phyloP scores from a whole-genome alignment of 64 coral and sea anemone species.

The Stichodactyla mertensii region DNA sequence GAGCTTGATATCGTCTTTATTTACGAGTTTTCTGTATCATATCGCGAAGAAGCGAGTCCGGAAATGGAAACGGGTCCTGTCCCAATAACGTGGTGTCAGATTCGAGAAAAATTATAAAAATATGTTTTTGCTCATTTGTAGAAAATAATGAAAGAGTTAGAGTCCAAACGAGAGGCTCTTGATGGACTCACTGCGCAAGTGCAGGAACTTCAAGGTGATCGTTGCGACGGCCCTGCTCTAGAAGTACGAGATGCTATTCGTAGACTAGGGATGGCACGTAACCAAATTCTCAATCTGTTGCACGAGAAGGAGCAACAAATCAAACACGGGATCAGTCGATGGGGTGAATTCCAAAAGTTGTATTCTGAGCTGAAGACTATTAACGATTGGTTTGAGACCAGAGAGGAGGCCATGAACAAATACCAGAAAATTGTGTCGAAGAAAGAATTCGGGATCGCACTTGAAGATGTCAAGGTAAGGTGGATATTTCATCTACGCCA shows the following conservation, averaged over 20 bases:
- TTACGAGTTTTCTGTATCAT: too few species aligned
- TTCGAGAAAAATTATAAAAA: neutral
- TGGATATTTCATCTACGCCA: too few species aligned
- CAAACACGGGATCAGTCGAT: constrained; percentile 57
- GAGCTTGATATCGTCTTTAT: too few species aligned
- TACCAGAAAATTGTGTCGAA: constrained; percentile 83
- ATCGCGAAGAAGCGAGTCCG: too few species aligned
- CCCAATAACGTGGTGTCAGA: too few species aligned
- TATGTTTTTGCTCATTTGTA: neutral
- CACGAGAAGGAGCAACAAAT: constrained; percentile 64
- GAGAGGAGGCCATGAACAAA: constrained; percentile 56
- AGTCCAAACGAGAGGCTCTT: constrained; percentile 19
- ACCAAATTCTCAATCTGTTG: constrained; percentile 37
- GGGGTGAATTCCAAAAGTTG: constrained; percentile 74
- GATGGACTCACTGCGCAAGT: constrained; percentile 40
- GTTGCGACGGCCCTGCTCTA: constrained; percentile 9
- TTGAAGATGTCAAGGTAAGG: constrained; percentile 86
- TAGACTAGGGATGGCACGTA: constrained; percentile 23
- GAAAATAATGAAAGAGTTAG: constrained; percentile 55
- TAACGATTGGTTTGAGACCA: constrained; percentile 73
- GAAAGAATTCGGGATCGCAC: constrained; percentile 71
- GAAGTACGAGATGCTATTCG: constrained; percentile 37
- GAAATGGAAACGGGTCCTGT: too few species aligned
- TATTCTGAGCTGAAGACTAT: constrained; percentile 68
- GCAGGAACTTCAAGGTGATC: constrained; percentile 29